Evolutionary conservation across 2,888 invertebrate species (phyloP).

Genomic region (Conops quadrifasciatus): DNA sequence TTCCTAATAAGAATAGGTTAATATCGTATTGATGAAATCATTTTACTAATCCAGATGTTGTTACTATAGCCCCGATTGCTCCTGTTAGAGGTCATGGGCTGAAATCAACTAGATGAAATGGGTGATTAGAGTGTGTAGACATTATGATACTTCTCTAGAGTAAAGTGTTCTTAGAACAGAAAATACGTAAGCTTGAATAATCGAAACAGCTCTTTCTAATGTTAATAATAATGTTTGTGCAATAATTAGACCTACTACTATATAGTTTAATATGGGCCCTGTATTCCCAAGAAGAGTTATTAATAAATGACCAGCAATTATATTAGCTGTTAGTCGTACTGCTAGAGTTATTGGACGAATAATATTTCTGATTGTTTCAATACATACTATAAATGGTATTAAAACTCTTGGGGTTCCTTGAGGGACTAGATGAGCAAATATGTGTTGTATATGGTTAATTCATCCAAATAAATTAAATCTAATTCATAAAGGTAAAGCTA

Average conservation of each 20-base stretch:
- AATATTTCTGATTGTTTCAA: no score
- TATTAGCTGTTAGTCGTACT: no score
- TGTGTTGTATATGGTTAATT: conserved; percentile 67
- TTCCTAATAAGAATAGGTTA: conserved; percentile 67
- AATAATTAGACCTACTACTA: no score
- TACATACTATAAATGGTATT: conserved; percentile 76
- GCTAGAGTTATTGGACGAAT: no score
- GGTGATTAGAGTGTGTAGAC: conserved; percentile 69
- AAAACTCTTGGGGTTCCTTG: conserved; percentile 72
- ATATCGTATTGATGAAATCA: conserved; percentile 70
- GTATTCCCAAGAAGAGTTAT: not conserved
- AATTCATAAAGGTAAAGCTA: conserved; percentile 73
- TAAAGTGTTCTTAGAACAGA: conserved; percentile 73
- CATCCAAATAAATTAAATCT: conserved; percentile 68
- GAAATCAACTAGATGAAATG: conserved; percentile 73
- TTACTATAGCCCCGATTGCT: conserved; percentile 68
- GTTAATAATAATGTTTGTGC: no score
- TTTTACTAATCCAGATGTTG: conserved; percentile 66
- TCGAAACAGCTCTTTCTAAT: no score
- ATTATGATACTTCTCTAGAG: conserved; percentile 69
- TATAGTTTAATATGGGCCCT: not conserved
- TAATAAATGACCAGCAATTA: not conserved
- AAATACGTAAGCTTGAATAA: conserved; percentile 57
- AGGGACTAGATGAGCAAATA: conserved; percentile 76
- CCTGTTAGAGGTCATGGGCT: conserved; percentile 74